Conservation (phyloP, 1,140 invertebrate species). For the Linepithema humile region DNA sequence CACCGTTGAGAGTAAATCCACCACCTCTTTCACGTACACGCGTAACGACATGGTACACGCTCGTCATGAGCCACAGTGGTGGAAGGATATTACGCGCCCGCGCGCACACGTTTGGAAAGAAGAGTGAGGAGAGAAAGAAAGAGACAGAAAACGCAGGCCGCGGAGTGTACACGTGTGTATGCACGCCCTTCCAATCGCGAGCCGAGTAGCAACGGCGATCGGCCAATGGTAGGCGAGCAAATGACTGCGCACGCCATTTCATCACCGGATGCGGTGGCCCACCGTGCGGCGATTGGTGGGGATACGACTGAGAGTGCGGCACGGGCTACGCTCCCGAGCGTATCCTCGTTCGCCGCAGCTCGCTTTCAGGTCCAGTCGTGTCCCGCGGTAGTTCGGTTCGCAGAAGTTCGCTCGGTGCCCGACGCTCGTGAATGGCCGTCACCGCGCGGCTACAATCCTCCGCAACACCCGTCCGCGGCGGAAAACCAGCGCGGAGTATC, state of each 20-base stretch:
- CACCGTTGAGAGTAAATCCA: slow-evolving; percentile 62
- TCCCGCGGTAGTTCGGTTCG: slow-evolving; percentile 47
- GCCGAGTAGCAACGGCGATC: slow-evolving; percentile 66
- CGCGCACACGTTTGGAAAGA: not conserved
- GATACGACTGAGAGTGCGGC: slow-evolving; percentile 76
- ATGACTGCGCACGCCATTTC: slow-evolving; percentile 66
- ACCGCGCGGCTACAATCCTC: slow-evolving; percentile 9
- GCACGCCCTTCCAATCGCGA: slow-evolving; percentile 58
- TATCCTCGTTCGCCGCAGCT: slow-evolving; percentile 81
- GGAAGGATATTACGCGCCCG: slow-evolving; percentile 15
- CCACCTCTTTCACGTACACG: slow-evolving; percentile 9
- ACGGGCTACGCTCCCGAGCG: slow-evolving; percentile 74
- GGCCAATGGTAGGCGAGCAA: slow-evolving; percentile 66
- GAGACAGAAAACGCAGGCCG: slow-evolving; percentile 18
- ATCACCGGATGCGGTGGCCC: slow-evolving; percentile 61
- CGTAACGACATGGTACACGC: not conserved
- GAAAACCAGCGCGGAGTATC: not conserved
- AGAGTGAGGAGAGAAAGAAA: not conserved
- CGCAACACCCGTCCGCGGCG: not conserved
- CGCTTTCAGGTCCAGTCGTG: slow-evolving; percentile 76
- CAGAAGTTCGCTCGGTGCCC: slow-evolving; percentile 30
- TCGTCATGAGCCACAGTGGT: not conserved
- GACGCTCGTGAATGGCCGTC: slow-evolving; percentile 32
- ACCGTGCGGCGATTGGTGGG: slow-evolving; percentile 65
- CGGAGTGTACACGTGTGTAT: slow-evolving; percentile 17